These are phyloP conservation scores for Sturnira hondurensis DNA, from an alignment of 2,113 vertebrate genomes.

Conservation along the genomic window DNA sequence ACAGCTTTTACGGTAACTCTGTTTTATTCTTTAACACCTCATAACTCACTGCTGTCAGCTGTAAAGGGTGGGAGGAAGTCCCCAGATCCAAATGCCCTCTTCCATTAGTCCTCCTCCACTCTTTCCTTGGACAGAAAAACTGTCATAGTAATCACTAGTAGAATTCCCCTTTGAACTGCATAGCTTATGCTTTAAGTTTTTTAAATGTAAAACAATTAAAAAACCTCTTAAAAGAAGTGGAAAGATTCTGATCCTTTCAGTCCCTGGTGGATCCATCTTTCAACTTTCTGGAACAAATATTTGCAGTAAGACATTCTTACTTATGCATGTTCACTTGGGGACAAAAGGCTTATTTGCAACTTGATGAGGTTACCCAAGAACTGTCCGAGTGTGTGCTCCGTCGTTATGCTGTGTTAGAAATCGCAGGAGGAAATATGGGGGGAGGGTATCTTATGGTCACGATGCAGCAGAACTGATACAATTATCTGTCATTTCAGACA, in stretches of 20 bases:
- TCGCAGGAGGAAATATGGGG: background rate
- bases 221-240: conserved; percentile 2
- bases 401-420: background rate
- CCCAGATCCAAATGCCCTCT: background rate
- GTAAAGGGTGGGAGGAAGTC: conserved; percentile 12
- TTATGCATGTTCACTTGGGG: background rate
- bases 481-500: conserved; percentile 56
- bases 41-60: conserved; percentile 69
- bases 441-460: background rate
- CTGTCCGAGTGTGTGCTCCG: background rate
- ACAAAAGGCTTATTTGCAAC: conserved; percentile 27
- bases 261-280: background rate
- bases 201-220: conserved; percentile 32
- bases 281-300: conserved; percentile 24
- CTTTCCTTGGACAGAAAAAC: conserved; percentile 2
- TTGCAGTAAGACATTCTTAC: background rate
- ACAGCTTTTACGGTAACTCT: conserved; percentile 72
- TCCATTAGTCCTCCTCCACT: background rate
- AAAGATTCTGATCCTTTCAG: conserved; percentile 10
- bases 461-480: background rate
- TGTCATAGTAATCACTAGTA: background rate
- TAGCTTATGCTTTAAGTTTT: background rate
- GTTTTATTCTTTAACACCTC: conserved; percentile 64
- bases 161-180: background rate
- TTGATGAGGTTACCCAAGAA: background rate